Conservation (phyloP, 2,888 invertebrate genomes). For the Horisme vitalbata region DNA sequence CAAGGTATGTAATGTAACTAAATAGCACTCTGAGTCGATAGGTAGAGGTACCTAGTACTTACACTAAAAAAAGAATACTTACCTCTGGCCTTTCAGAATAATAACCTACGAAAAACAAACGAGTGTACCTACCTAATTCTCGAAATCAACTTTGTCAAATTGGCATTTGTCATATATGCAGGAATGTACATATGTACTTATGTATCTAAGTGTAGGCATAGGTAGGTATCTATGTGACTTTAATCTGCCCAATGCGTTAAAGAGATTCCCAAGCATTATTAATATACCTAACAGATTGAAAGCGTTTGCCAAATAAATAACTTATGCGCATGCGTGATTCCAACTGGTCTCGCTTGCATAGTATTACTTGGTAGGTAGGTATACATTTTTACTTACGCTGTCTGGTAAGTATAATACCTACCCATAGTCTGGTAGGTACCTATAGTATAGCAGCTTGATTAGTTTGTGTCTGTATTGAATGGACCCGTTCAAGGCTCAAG, state of each 20-base stretch:
- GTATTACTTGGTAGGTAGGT: slow-evolving; percentile 3
- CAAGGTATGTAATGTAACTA: too few species aligned
- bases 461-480: slow-evolving; percentile 41
- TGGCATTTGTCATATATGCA: not conserved
- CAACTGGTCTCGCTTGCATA: slow-evolving; percentile 12
- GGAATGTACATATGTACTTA: not conserved
- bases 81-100: too few species aligned
- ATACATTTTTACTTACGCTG: not conserved
- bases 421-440: not conserved
- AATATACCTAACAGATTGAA: too few species aligned
- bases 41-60: too few species aligned
- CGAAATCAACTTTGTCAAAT: slow-evolving; percentile 3
- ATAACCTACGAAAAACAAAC: too few species aligned
- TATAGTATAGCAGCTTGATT: slow-evolving; percentile 2
- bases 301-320: slow-evolving; percentile 15
- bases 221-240: not conserved
- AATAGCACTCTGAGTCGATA: too few species aligned
- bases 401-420: too few species aligned
- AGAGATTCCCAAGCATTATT: slow-evolving; percentile 8
- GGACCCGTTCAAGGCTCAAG: slow-evolving; percentile 49
- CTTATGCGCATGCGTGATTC: slow-evolving; percentile 21
- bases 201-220: not conserved
- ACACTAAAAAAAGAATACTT: too few species aligned
- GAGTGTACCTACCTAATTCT: not conserved
- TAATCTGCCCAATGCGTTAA: too few species aligned